Percentiles rank a stretch among this genome's conserved stretches.
Evolutionary conservation across 2,888 invertebrate genomes (phyloP).

Genomic region (Oxyteleia sp.): DNA sequence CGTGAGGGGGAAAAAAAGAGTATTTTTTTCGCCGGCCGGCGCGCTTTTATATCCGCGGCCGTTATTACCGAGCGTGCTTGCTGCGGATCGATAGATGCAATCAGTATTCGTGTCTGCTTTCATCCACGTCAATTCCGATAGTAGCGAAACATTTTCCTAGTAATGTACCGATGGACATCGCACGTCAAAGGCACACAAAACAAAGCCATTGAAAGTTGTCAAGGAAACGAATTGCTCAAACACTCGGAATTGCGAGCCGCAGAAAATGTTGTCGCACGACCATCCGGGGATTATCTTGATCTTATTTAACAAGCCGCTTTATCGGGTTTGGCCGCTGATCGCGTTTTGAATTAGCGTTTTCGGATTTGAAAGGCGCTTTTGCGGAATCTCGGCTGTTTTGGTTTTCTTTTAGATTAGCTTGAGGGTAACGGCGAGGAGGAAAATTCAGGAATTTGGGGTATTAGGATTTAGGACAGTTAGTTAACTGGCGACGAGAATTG

Average conservation of each 20-base stretch:
- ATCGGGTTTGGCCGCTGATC: constrained; percentile 27
- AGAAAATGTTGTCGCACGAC: constrained; percentile 20
- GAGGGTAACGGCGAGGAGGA: too few relatives aligned
- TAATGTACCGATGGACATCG: constrained; percentile 63
- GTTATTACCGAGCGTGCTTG: constrained; percentile 48
- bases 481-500: too few relatives aligned
- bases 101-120: constrained; percentile 71
- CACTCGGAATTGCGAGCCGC: constrained; percentile 73
- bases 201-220: constrained; percentile 85
- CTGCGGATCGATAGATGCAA: constrained; percentile 70
- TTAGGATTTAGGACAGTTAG: too few relatives aligned
- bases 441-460: too few relatives aligned
- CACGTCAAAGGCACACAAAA: constrained; percentile 75
- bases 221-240: constrained; percentile 83
- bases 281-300: constrained; percentile 47
- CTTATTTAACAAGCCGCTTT: constrained; percentile 54
- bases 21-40: constrained; percentile 24
- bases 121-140: constrained; percentile 69
- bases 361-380: background rate
- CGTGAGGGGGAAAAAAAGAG: constrained; percentile 27
- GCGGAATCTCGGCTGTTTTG: too few relatives aligned
- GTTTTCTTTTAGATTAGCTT: too few relatives aligned
- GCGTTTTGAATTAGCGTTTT: constrained; percentile 19
- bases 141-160: constrained; percentile 62
- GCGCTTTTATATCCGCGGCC: constrained; percentile 48